Evolutionary conservation across 2,888 invertebrate species (phyloP).

Genomic region (Marronus borbonicus): DNA sequence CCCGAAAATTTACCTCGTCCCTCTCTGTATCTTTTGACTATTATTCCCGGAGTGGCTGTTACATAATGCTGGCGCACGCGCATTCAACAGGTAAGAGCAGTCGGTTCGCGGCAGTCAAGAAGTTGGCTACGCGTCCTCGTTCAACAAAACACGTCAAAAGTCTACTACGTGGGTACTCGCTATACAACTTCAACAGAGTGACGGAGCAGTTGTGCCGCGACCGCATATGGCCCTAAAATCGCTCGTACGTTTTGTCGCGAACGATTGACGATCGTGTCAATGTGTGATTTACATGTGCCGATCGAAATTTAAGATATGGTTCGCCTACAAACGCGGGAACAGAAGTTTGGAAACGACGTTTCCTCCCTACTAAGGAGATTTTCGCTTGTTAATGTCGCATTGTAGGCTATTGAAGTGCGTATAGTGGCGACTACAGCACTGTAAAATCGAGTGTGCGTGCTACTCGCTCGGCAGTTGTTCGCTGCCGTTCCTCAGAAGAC

Average conservation of each 20-base stretch:
- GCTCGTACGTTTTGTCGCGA: slow-evolving; percentile 59
- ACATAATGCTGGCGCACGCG: slow-evolving; percentile 51
- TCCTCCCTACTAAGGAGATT: background rate
- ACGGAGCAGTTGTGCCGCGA: slow-evolving; percentile 51
- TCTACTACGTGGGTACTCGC: slow-evolving; percentile 60
- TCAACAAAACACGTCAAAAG: slow-evolving; percentile 60
- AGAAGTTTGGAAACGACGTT: slow-evolving; percentile 11
- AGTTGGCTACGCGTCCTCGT: slow-evolving; percentile 59
- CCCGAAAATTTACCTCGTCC: slow-evolving; percentile 4
- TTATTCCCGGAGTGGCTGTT: background rate
- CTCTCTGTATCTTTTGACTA: background rate
- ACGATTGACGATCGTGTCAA: slow-evolving; percentile 55
- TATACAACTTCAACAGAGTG: slow-evolving; percentile 41
- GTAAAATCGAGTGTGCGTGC: slow-evolving; percentile 40
- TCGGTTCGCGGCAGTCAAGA: slow-evolving; percentile 60
- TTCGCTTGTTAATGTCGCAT: background rate
- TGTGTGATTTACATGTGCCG: slow-evolving; percentile 47
- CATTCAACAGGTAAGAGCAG: slow-evolving; percentile 55
- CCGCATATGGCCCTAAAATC: slow-evolving; percentile 63
- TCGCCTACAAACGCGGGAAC: slow-evolving; percentile 3
- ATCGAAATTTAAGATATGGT: slow-evolving; percentile 18
- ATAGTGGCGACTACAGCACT: slow-evolving; percentile 25
- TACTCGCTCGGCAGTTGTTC: slow-evolving; percentile 29
- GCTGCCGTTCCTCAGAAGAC: slow-evolving; percentile 27
- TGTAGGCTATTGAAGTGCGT: background rate